Evolutionary conservation across 92 coral and sea anemone species (phyloP).

Genomic region (Actinernus sp.): DNA sequence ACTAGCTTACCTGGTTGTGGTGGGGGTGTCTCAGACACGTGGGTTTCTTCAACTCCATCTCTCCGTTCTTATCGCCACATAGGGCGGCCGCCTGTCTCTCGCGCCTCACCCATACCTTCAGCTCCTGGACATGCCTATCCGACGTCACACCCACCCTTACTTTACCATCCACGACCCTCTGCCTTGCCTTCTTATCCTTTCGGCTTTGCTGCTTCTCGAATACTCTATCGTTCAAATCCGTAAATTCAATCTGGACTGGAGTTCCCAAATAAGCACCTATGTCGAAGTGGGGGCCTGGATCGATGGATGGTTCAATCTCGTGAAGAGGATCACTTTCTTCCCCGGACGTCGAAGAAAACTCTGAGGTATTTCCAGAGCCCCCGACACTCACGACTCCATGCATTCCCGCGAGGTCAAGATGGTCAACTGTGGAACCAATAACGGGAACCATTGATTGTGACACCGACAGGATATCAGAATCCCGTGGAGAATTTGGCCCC

Average conservation of each 20-base stretch:
- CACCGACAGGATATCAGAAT: no score
- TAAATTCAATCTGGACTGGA: slow-evolving; percentile 39
- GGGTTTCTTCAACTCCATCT: slow-evolving; percentile 32
- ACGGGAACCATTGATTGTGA: no score
- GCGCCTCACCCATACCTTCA: slow-evolving; percentile 73
- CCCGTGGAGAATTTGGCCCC: no score
- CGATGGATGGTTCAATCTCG: slow-evolving; percentile 35
- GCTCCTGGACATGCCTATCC: slow-evolving; percentile 34
- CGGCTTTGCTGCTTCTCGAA: slow-evolving; percentile 90
- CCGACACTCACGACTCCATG: no score
- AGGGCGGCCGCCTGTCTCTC: slow-evolving; percentile 68
- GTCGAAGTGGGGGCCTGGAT: slow-evolving; percentile 20
- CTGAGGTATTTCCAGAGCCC: no score
- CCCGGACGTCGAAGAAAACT: slow-evolving; percentile 18
- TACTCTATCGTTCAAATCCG: slow-evolving; percentile 62
- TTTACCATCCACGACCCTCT: slow-evolving; percentile 79
- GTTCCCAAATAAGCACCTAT: slow-evolving; percentile 4
- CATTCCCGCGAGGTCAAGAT: no score
- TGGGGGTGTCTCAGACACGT: slow-evolving; percentile 21
- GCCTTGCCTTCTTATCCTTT: slow-evolving; percentile 79
- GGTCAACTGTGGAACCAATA: no score
- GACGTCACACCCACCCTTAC: slow-evolving; percentile 65
- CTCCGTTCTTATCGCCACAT: slow-evolving; percentile 71
- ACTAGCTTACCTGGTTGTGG: slow-evolving; percentile 33
- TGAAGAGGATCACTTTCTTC: slow-evolving; percentile 27